These are phyloP conservation scores for Lampris megalopsis DNA, from an alignment of 2,113 vertebrate genomes.

Conservation along the genomic window DNA sequence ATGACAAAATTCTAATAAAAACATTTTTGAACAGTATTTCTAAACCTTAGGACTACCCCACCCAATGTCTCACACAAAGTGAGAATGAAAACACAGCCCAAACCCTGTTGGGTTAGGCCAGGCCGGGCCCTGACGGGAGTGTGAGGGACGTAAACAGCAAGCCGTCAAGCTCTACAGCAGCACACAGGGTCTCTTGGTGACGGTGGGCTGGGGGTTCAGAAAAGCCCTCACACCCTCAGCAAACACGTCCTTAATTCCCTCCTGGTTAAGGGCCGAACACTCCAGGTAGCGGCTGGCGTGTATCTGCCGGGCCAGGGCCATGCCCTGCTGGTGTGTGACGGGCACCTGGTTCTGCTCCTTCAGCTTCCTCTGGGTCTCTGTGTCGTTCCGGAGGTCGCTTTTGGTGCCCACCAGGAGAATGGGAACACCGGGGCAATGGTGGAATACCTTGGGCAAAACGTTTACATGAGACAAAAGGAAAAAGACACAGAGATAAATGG, in stretches of 20 bases:
- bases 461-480: no score
- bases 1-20: constrained; percentile 39
- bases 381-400: constrained; percentile 92
- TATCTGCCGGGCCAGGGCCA: constrained; percentile 90
- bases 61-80: constrained; percentile 16
- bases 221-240: constrained; percentile 88
- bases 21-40: constrained; percentile 9
- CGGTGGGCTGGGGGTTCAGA: constrained; percentile 87
- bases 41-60: background rate
- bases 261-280: constrained; percentile 94
- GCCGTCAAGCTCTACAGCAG: constrained; percentile 82
- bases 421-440: constrained; percentile 94
- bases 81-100: background rate
- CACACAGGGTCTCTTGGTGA: constrained; percentile 84
- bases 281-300: constrained; percentile 93
- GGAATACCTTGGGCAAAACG: constrained; percentile 72
- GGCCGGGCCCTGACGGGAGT: no score
- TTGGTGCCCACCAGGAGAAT: constrained; percentile 96
- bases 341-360: constrained; percentile 94
- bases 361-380: constrained; percentile 87
- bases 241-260: constrained; percentile 96
- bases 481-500: no score
- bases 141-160: no score
- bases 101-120: background rate
- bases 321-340: constrained; percentile 89